Evolutionary conservation across 2,888 invertebrate species (phyloP).

Genomic region (Baccha elongata): DNA sequence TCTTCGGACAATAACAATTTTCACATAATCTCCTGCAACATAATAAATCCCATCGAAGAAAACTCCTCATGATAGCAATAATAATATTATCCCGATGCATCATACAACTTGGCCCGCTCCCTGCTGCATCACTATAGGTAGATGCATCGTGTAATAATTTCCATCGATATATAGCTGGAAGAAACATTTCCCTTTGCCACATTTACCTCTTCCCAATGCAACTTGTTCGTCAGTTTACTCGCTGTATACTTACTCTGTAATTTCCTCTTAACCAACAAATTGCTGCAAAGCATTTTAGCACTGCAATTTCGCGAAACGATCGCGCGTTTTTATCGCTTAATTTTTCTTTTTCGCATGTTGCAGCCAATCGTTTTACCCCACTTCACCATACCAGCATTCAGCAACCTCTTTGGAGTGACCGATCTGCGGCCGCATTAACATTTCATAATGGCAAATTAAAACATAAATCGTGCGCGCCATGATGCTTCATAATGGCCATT

Average conservation of each 20-base stretch:
- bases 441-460: constrained; percentile 74
- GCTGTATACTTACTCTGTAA: constrained; percentile 50
- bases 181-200: background rate
- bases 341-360: constrained; percentile 72
- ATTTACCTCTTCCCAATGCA: background rate
- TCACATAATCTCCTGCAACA: constrained; percentile 64
- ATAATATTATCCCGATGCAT: constrained; percentile 26
- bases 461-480: constrained; percentile 74
- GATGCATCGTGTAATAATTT: constrained; percentile 52
- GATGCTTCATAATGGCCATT: constrained; percentile 73
- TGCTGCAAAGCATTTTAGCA: constrained; percentile 74
- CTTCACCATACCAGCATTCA: background rate
- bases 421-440: constrained; percentile 71
- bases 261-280: constrained; percentile 73
- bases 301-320: constrained; percentile 74
- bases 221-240: constrained; percentile 2
- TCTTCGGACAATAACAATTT: constrained; percentile 56
- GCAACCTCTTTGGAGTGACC: constrained; percentile 51
- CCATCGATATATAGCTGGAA: constrained; percentile 32
- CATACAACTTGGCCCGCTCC: background rate
- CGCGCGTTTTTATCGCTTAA: constrained; percentile 74
- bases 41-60: constrained; percentile 52
- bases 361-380: constrained; percentile 18
- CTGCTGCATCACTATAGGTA: background rate
- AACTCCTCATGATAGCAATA: constrained; percentile 43